A percentile compares a stretch with the other conserved stretches of the same genome.
phyloP scores from a whole-genome alignment of 2,113 vertebrate genomes.

The Chionodraco myersi region DNA sequence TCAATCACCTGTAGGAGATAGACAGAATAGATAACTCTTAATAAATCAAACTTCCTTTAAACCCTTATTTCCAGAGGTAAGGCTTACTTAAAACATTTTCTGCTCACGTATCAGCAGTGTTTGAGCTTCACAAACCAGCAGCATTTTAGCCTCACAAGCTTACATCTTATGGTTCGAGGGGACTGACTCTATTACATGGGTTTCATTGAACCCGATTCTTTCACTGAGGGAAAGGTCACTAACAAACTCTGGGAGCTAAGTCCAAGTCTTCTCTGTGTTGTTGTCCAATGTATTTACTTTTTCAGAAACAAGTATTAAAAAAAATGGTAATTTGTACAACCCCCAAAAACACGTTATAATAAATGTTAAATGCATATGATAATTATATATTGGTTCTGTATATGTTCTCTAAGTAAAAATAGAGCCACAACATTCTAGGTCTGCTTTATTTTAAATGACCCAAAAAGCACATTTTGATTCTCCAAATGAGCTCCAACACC shows the following conservation, averaged over 20 bases:
- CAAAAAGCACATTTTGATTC: conserved; percentile 62
- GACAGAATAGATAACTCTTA: conserved; percentile 1
- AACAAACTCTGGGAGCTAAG: neutral
- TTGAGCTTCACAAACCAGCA: conserved; percentile 21
- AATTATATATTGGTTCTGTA: neutral
- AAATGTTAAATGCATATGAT: neutral
- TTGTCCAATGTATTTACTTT: neutral
- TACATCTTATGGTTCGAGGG: neutral
- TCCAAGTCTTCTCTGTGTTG: conserved; percentile 3
- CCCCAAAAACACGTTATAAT: neutral
- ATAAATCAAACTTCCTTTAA: conserved; percentile 9
- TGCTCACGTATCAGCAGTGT: neutral
- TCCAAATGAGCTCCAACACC: conserved; percentile 71
- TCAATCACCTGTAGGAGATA: conserved; percentile 1
- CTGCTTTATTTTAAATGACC: conserved; percentile 50
- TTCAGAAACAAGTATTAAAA: conserved; percentile 22
- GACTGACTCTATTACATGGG: conserved; percentile 19
- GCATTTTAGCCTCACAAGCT: conserved; percentile 2
- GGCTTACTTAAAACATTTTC: conserved; percentile 1
- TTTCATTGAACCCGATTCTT: conserved; percentile 13
- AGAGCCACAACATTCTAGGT: conserved; percentile 20
- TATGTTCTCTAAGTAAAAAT: conserved; percentile 24
- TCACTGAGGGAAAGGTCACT: conserved; percentile 1
- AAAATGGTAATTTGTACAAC: conserved; percentile 6
- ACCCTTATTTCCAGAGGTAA: conserved; percentile 11